Conservation (phyloP, 2,888 invertebrate genomes). For the Ochropleura leucogaster region DNA sequence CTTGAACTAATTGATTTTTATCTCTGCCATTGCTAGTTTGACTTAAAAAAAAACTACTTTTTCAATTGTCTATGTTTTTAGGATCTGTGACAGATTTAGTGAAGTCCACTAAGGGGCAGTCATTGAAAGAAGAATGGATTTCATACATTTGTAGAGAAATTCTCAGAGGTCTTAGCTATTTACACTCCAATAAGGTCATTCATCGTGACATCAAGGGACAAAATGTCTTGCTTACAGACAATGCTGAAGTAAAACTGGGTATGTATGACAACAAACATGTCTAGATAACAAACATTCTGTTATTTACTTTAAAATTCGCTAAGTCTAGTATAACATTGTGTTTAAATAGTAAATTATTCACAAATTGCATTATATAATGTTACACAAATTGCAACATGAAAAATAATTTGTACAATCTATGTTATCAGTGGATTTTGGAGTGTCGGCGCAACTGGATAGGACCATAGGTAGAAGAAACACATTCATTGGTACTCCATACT, state of each 20-base stretch:
- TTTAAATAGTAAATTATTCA: conserved; percentile 6
- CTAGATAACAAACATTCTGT: conserved; percentile 18
- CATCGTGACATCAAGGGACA: conserved; percentile 99
- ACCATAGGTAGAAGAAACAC: conserved; percentile 99
- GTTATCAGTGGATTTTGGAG: conserved; percentile 98
- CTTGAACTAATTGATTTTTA: conserved; percentile 3
- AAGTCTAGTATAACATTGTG: neutral
- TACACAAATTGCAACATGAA: conserved; percentile 7
- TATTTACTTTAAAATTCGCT: conserved; percentile 18
- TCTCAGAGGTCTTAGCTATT: conserved; percentile 98
- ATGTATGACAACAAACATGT: conserved; percentile 69
- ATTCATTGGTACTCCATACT: conserved; percentile 99
- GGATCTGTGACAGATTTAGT: conserved; percentile 99
- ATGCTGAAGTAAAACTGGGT: conserved; percentile 99
- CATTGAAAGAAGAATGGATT: conserved; percentile 99
- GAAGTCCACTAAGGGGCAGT: conserved; percentile 99
- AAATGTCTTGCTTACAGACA: conserved; percentile 99
- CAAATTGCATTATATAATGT: neutral
- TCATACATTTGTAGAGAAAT: conserved; percentile 99
- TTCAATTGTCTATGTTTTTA: conserved; percentile 64
- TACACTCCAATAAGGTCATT: conserved; percentile 99
- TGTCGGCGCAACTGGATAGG: conserved; percentile 99
- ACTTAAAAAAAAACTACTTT: neutral
- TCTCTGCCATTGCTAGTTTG: neutral
- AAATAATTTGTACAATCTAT: conserved; percentile 36